These are phyloP conservation scores for Caenorhabditis brenneri DNA, from an alignment of 1,140 invertebrate species.

Conservation along the genomic window DNA sequence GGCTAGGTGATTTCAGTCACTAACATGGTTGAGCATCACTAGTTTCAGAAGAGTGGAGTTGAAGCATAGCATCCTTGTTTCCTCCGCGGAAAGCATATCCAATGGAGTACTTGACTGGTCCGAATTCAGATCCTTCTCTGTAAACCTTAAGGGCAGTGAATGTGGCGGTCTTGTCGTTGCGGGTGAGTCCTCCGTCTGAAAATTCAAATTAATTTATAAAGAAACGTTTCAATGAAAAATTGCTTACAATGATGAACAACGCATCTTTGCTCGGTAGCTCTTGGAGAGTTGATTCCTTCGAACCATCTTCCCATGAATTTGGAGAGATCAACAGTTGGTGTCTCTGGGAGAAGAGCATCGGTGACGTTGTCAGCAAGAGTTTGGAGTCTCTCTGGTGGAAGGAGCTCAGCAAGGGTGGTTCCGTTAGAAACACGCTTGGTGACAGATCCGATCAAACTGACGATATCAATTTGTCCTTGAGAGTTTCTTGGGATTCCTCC, in stretches of 20 bases:
- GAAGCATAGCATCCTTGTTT: slow-evolving; percentile 71
- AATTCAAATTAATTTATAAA: slow-evolving; percentile 5
- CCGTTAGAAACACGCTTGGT: slow-evolving; percentile 70
- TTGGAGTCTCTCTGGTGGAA: slow-evolving; percentile 71
- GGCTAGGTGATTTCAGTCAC: not conserved
- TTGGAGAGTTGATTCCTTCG: slow-evolving; percentile 69
- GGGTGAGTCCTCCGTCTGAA: slow-evolving; percentile 69
- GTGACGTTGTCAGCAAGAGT: slow-evolving; percentile 70
- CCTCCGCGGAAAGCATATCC: slow-evolving; percentile 71
- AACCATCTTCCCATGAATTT: slow-evolving; percentile 71
- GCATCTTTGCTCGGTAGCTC: slow-evolving; percentile 70
- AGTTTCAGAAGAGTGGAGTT: slow-evolving; percentile 69
- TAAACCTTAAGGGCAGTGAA: slow-evolving; percentile 71
- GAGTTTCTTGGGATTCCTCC: slow-evolving; percentile 70
- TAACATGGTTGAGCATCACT: slow-evolving; percentile 69
- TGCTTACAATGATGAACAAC: slow-evolving; percentile 70
- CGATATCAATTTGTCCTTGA: slow-evolving; percentile 71
- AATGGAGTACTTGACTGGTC: slow-evolving; percentile 68
- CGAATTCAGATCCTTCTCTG: slow-evolving; percentile 70
- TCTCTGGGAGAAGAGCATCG: slow-evolving; percentile 66
- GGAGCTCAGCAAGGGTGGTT: slow-evolving; percentile 69
- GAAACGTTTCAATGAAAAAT: not conserved
- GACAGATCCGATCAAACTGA: slow-evolving; percentile 69
- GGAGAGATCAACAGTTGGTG: slow-evolving; percentile 68
- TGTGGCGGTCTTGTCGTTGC: slow-evolving; percentile 70